Evolutionary conservation across 1,140 invertebrate genomes (phyloP).

Genomic region (Hyles vespertilio): DNA sequence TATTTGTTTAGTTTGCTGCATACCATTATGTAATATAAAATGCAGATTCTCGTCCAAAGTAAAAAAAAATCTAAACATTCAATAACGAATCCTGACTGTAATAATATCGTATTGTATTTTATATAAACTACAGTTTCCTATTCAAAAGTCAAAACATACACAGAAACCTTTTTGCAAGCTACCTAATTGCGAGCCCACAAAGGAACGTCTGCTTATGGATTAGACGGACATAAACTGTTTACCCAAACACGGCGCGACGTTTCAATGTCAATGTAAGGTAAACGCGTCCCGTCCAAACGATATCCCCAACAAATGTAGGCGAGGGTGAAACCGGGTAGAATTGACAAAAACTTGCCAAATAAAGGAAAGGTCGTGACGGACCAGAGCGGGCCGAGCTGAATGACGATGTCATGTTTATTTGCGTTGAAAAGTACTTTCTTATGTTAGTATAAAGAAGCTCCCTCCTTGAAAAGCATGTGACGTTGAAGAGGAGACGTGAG

Average conservation of each 20-base stretch:
- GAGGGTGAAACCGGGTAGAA: conserved; percentile 43
- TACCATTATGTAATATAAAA: too few relatives aligned
- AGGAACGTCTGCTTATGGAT: background rate
- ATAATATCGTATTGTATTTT: too few relatives aligned
- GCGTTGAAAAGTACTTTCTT: conserved; percentile 52
- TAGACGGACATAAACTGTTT: conserved; percentile 27
- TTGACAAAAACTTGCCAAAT: conserved; percentile 58
- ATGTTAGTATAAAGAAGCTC: conserved; percentile 26
- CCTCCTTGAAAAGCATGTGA: conserved; percentile 32
- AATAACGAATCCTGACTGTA: too few relatives aligned
- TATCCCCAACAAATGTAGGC: conserved; percentile 47
- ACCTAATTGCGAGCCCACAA: background rate
- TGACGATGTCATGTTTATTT: conserved; percentile 69
- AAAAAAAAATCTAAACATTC: too few relatives aligned
- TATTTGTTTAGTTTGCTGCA: too few relatives aligned
- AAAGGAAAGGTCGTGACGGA: conserved; percentile 54
- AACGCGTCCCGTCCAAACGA: conserved; percentile 35
- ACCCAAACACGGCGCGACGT: conserved; percentile 34
- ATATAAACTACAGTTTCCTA: too few relatives aligned
- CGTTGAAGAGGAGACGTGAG: conserved; percentile 33
- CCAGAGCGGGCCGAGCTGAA: conserved; percentile 50
- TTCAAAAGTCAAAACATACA: too few relatives aligned
- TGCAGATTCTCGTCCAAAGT: too few relatives aligned
- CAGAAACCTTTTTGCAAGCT: too few relatives aligned
- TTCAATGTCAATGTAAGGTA: conserved; percentile 47